Base-by-base conservation (phyloP, 2,888 invertebrate species). In the Cyaniris semiargus region DNA sequence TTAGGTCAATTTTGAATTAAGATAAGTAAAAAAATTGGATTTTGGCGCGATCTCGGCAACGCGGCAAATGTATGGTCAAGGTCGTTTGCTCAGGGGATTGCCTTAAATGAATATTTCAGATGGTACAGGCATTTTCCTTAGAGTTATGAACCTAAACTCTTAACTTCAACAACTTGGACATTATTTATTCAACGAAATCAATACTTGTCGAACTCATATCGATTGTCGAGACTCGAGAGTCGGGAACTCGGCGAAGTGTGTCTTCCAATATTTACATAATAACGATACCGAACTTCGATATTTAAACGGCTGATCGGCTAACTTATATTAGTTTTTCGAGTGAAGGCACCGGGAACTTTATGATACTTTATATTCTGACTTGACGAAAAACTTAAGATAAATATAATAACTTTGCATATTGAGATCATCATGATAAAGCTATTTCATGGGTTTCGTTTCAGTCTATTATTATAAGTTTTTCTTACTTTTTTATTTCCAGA, bases 251-350 rank as follows among this genome's bases (percentile, higher is more conserved):
- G n/a, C 18, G n/a, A n/a, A 71, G n/a, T 44, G 72, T 72, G 44
- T 72, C 72, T 72, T 34, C 21, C 48, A 74, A 74, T 74, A 74
- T 74, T 74, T 74, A 23, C 74, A 74, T 74, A 74, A 74, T 74
- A 74, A 53, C 74, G 74, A 31, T 53, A 74, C 23, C 74, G 74
- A 53, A 48, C 13, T 74, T 72, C 44, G 8, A 48, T 48, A 34
- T 70, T 70, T 72, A 72, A 72, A 72, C 72, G 53, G 23, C 48
- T n/a, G 48, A 53, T 44, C 74, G 44, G 48, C 48, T 74, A 74
- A 74, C 74, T 74, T 74, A 74, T 74, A 74, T 74, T 74, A 74
- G 74, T 74, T 74, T 74, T 74, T 53, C 74, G 15, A 74, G 74
- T 44, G 38, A 38, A 71, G 34, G 31, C 44, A 48, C 48, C 48